phyloP scores from a whole-genome alignment of 2,797 vertebrate species.

The Intellagama lesueurii region DNA sequence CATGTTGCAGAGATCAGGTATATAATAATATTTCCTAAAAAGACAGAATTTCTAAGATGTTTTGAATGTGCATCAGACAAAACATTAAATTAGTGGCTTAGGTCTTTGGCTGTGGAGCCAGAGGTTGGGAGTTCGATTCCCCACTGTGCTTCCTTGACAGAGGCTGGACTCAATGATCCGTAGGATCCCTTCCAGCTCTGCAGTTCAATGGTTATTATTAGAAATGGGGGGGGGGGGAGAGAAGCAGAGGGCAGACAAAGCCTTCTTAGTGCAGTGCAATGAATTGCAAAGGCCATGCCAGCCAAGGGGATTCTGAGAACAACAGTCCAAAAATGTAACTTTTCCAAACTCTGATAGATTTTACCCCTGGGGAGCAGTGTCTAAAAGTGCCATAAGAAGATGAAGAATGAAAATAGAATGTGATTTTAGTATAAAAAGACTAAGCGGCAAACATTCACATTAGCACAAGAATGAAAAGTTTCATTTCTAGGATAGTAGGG shows the following conservation, averaged over 20 bases:
- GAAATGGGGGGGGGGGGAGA: background rate
- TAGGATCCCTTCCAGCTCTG: too few relatives aligned
- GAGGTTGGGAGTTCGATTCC: too few relatives aligned
- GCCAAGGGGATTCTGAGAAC: too few relatives aligned
- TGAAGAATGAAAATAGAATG: background rate
- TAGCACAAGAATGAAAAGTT: constrained; percentile 1
- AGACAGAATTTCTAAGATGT: background rate
- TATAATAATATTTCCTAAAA: background rate
- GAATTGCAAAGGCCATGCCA: too few relatives aligned
- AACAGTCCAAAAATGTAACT: background rate
- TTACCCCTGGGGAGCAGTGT: too few relatives aligned
- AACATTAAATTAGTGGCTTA: background rate
- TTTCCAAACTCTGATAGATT: background rate
- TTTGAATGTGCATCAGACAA: background rate
- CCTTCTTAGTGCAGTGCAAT: background rate
- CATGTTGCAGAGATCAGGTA: too few relatives aligned
- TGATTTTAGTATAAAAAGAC: background rate
- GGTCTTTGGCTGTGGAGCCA: too few relatives aligned
- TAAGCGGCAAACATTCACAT: background rate
- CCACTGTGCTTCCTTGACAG: too few relatives aligned
- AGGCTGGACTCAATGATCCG: too few relatives aligned
- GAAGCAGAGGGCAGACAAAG: background rate
- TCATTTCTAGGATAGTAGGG: background rate
- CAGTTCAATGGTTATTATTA: too few relatives aligned
- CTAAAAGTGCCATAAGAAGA: background rate